Conservation (phyloP, 2,797 vertebrate species). For the Anniella stebbinsi region DNA sequence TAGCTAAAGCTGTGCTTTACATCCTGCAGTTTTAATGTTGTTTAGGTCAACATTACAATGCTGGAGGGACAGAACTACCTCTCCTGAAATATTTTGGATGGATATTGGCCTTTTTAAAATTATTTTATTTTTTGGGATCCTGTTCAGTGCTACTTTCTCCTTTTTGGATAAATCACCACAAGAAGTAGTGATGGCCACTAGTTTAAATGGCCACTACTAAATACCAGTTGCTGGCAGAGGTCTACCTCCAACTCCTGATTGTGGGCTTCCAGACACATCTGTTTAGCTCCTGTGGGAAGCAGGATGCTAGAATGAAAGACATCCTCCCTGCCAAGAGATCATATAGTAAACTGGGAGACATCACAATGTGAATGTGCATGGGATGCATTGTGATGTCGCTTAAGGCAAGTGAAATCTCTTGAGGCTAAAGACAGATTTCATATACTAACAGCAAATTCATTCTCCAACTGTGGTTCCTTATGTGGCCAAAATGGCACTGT, state of each 20-base stretch:
- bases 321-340: neutral
- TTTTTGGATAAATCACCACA: neutral
- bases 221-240: too few species aligned
- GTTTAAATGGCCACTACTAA: neutral
- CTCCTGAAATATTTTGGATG: neutral
- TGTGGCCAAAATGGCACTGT: too few species aligned
- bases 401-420: neutral
- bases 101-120: neutral
- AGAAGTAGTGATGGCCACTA: neutral
- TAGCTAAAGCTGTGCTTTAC: neutral
- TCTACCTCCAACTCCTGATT: neutral
- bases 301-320: neutral
- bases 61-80: too few species aligned
- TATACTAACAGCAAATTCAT: neutral
- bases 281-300: neutral
- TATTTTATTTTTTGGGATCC: neutral
- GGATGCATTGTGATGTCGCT: neutral
- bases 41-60: neutral
- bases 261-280: neutral
- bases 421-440: neutral
- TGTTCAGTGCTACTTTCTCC: neutral
- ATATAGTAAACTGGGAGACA: neutral
- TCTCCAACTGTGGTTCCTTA: neutral
- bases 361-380: neutral
- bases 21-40: neutral